phyloP scores from a whole-genome alignment of 2,797 vertebrate species.

The Rhinogobio ventralis region DNA sequence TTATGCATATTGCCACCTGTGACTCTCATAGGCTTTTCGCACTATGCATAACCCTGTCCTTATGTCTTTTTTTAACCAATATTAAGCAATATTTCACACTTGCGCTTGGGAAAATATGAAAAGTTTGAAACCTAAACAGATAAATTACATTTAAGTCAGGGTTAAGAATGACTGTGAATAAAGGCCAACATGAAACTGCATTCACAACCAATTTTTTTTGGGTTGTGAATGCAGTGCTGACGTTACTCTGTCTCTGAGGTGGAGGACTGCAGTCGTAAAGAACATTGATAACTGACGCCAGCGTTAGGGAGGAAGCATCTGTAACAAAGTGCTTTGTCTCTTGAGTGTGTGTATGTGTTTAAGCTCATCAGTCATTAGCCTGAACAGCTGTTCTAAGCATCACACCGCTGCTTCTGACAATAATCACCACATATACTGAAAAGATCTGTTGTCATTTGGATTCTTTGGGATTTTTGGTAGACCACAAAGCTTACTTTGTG shows the following conservation, averaged over 20 bases:
- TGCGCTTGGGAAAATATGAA: neutral
- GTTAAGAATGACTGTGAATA: neutral
- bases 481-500: constrained; percentile 1
- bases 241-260: constrained; percentile 7
- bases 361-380: constrained; percentile 75
- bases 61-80: neutral
- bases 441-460: constrained; percentile 1
- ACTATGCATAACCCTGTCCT: neutral
- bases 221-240: too few species aligned
- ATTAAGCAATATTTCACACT: neutral
- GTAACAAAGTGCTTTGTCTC: constrained; percentile 76
- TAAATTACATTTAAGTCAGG: neutral
- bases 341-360: constrained; percentile 47
- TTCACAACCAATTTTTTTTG: neutral
- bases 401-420: constrained; percentile 64
- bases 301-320: constrained; percentile 70
- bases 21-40: neutral
- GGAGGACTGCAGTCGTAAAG: constrained; percentile 64
- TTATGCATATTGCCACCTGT: neutral
- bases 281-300: constrained; percentile 76
- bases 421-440: constrained; percentile 31
- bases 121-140: neutral
- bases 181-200: neutral
- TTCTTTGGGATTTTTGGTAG: constrained; percentile 20
- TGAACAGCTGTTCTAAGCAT: constrained; percentile 67